Base-by-base conservation (phyloP, 2,797 vertebrate species). In the Megalops cyprinoides region DNA sequence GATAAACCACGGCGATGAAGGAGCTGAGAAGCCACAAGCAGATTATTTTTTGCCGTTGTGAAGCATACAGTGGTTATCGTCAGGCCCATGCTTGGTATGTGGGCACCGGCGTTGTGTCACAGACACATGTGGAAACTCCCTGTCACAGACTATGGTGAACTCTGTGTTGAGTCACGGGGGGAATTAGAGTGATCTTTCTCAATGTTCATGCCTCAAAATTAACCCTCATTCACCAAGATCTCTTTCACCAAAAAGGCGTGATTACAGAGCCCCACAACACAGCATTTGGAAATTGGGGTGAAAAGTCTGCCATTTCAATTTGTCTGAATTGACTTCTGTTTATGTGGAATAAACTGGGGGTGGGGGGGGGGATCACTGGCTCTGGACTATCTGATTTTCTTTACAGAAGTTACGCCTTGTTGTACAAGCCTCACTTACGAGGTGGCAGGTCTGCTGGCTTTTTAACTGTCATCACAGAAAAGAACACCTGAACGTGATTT, bases 81-180 rank as follows among this genome's bases (percentile, higher is more conserved):
- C 79, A 34, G 81, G 55, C 83, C 86, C 76, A 83, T 84, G 87
- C 76, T 82, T 88, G 89, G 86, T 86, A 90, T 88, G 88, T 53
- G 76, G 87, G 81, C 87, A 79, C 49, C 34, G 86, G 84, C 82
- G 83, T 79, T 83, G 79, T 87, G 85, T 90, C 87, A 86, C 87
- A 86, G 79, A 65, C 78, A 44, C 9, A 2, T 92, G 90, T 89
- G 74, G 90, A 89, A 92, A 92, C 69, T 31, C 73, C 83, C 73
- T 82, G 84, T 82, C 78, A 8, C 25, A 25, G 51, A 58, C 53
- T 14, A 31, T 4, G 9, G 25, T 58, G n/a, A 55, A 62, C 58
- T 10, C 25, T 20, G 20, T 56, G 71, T 58, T 84, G 37, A 34
- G 15, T 76, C 78, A 77, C 25, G 39, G 55, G 55, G 31, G 53